phyloP scores from a whole-genome alignment of 2,888 invertebrate species.

The Craniophora ligustri region DNA sequence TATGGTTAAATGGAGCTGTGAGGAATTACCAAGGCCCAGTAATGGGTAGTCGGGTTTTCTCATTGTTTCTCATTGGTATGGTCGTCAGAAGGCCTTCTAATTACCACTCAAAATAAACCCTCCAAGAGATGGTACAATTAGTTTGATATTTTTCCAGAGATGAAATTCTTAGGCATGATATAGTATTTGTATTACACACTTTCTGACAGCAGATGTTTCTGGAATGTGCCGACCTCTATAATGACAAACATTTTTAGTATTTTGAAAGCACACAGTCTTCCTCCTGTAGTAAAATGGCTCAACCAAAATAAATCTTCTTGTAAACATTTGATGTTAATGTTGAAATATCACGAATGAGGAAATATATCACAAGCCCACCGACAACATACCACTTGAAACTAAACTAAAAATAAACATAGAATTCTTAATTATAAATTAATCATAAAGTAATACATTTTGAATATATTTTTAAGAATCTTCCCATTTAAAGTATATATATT shows the following conservation, averaged over 20 bases:
- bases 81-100: too few relatives aligned
- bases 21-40: background rate
- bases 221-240: too few relatives aligned
- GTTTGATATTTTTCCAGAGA: background rate
- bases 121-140: background rate
- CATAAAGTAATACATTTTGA: conserved; percentile 66
- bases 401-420: conserved; percentile 58
- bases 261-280: too few relatives aligned
- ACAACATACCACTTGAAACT: conserved; percentile 44
- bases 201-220: too few relatives aligned
- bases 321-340: too few relatives aligned
- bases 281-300: too few relatives aligned
- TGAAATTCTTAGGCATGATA: background rate
- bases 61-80: too few relatives aligned
- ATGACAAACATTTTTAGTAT: too few relatives aligned
- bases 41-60: background rate
- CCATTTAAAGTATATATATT: conserved; percentile 71
- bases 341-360: background rate
- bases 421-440: conserved; percentile 60
- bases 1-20: background rate
- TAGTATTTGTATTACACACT: too few relatives aligned
- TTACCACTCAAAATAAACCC: too few relatives aligned
- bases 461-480: conserved; percentile 68
- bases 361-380: conserved; percentile 24
- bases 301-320: too few relatives aligned